Conservation (phyloP, 2,888 invertebrate species). For the Bugulina stolonifera region DNA sequence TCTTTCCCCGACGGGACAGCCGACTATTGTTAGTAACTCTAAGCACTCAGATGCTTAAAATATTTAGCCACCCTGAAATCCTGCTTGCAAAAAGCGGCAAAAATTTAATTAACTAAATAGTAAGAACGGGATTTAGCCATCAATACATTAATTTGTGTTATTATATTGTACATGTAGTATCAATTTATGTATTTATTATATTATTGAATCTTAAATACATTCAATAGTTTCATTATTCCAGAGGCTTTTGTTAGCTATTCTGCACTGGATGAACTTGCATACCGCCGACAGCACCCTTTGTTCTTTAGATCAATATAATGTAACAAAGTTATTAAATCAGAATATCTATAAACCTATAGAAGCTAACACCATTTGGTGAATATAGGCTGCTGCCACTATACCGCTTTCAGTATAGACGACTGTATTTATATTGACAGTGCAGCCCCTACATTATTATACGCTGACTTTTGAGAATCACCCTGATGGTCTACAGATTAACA, state of each 20-base stretch:
- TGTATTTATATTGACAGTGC: no score
- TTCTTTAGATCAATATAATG: neutral
- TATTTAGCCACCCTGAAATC: neutral
- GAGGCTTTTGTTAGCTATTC: neutral
- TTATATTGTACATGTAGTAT: neutral
- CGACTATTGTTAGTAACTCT: neutral
- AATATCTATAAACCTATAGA: constrained; percentile 4
- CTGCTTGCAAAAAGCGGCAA: neutral
- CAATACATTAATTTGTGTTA: neutral
- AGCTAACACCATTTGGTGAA: neutral
- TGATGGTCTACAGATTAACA: no score
- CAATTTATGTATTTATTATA: neutral
- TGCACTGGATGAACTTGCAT: constrained; percentile 12
- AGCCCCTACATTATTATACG: no score
- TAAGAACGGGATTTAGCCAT: neutral
- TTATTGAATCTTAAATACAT: neutral
- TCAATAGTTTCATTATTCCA: neutral
- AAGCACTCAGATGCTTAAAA: neutral
- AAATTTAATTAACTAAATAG: neutral
- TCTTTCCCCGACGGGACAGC: no score
- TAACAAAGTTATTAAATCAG: neutral
- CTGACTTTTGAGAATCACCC: no score
- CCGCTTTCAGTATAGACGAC: no score
- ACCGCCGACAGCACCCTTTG: neutral
- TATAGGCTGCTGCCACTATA: no score